Percentiles rank a stretch among this genome's conserved stretches.
phyloP scores from a whole-genome alignment of 2,113 vertebrate species.

The Sapajus apella region DNA sequence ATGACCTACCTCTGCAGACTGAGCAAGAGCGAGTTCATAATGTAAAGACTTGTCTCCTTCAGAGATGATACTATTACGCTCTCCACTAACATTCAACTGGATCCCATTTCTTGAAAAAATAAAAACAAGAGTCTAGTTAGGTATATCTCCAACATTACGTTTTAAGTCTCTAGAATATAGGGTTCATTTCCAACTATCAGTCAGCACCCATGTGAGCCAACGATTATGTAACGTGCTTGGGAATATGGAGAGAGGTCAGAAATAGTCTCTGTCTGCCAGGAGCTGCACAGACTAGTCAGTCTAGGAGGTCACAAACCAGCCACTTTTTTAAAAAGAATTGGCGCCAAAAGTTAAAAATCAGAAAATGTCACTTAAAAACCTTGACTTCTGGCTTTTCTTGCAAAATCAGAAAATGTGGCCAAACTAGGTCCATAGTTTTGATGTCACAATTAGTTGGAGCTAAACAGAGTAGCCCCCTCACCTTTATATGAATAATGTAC shows the following conservation, averaged over 20 bases:
- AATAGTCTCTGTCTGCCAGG: background rate
- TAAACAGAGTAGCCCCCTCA: background rate
- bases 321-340: background rate
- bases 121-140: background rate
- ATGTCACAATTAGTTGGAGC: background rate
- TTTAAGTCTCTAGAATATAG: background rate
- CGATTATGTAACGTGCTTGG: background rate
- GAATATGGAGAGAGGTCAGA: background rate
- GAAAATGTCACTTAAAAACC: background rate
- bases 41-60: constrained; percentile 85
- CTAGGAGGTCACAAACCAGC: background rate
- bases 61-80: constrained; percentile 80
- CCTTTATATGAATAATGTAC: background rate
- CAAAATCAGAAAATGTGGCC: background rate
- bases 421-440: background rate
- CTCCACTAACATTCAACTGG: constrained; percentile 80
- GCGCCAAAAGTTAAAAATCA: background rate
- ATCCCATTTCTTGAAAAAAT: constrained; percentile 77
- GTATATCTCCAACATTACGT: background rate
- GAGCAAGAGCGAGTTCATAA: constrained; percentile 90
- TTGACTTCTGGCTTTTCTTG: background rate
- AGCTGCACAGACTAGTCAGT: background rate
- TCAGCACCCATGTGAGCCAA: background rate
- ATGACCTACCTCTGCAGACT: constrained; percentile 87
- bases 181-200: constrained; percentile 77